A percentile compares a stretch with the other conserved stretches of the same genome.
These are phyloP conservation scores for Marisa cornuarietis DNA, from an alignment of 1,140 invertebrate genomes.

Conservation along the genomic window DNA sequence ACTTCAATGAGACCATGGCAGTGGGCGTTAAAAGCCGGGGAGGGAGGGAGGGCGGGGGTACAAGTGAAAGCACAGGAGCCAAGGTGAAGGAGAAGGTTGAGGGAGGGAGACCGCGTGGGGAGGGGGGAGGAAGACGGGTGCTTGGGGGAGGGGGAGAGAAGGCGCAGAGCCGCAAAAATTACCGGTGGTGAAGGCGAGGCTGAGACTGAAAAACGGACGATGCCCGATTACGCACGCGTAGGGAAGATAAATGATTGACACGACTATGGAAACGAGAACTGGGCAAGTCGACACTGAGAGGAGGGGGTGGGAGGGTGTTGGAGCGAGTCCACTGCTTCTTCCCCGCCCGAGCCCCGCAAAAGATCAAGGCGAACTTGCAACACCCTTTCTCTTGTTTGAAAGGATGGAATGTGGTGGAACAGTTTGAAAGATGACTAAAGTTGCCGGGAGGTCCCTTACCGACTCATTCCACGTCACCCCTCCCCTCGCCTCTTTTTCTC, in stretches of 20 bases:
- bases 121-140: not conserved
- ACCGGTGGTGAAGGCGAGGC: not conserved
- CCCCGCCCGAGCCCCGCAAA: not conserved
- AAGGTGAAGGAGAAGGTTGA: not conserved
- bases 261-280: not conserved
- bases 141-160: not conserved
- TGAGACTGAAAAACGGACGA: not conserved
- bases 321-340: not conserved
- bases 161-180: not conserved
- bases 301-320: not conserved
- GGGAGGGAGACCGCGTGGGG: not conserved
- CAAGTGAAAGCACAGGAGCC: not conserved
- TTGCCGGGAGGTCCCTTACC: not conserved
- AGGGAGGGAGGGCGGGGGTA: not conserved
- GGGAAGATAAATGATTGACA: too few relatives aligned
- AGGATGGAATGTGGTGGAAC: not conserved
- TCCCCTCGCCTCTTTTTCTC: not conserved
- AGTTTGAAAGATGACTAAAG: not conserved
- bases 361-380: not conserved
- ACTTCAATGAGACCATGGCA: too few relatives aligned
- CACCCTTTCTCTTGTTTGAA: not conserved
- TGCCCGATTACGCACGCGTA: not conserved
- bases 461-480: not conserved
- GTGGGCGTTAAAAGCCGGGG: too few relatives aligned
- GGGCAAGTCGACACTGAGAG: not conserved